Evolutionary conservation across 2,797 vertebrate species (phyloP).

Genomic region (Phyllotis vaccarum): DNA sequence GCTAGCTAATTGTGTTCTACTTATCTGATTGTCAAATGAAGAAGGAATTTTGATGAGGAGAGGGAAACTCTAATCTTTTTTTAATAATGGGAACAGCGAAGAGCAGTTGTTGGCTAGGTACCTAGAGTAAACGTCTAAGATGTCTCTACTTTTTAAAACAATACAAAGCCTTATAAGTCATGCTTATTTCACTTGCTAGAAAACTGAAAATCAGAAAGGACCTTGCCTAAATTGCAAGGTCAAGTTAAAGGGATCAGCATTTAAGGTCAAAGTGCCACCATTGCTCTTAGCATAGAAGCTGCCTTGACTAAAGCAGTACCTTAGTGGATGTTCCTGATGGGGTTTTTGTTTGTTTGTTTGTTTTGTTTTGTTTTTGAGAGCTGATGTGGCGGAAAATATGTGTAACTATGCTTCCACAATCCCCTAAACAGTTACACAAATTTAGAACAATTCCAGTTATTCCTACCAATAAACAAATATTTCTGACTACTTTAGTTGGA

Average conservation of each 20-base stretch:
- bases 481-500: not conserved
- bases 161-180: not conserved
- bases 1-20: conserved; percentile 37
- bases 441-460: not conserved
- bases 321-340: not conserved
- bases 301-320: not conserved
- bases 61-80: not conserved
- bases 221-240: not conserved
- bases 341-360: too few species aligned
- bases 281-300: not conserved
- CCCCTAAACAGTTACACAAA: not conserved
- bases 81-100: not conserved
- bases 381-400: not conserved
- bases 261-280: not conserved
- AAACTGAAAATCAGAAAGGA: not conserved
- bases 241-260: conserved; percentile 19
- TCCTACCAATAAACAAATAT: conserved; percentile 11
- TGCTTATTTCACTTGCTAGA: not conserved
- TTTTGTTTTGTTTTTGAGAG: not conserved
- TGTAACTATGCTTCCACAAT: not conserved
- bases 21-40: conserved; percentile 74
- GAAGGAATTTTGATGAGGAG: not conserved
- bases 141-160: not conserved
- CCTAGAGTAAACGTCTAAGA: not conserved
- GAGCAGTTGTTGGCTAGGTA: not conserved